phyloP scores from a whole-genome alignment of 1,140 invertebrate genomes.

The Gonatopus flavifemur region DNA sequence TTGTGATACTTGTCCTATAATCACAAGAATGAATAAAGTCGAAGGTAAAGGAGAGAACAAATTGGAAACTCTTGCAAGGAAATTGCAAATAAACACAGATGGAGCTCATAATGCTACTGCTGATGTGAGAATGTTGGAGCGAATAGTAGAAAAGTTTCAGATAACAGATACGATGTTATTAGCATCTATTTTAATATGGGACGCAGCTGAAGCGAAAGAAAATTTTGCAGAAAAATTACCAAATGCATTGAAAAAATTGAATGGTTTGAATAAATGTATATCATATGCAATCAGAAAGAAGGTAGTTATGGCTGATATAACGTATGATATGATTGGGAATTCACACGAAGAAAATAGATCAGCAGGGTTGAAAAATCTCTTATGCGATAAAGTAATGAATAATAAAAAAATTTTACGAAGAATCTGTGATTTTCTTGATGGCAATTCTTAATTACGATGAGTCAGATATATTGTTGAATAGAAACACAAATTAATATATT shows the following conservation, averaged over 20 bases:
- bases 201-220: background rate
- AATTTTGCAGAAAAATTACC: background rate
- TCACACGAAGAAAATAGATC: background rate
- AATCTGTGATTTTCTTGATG: background rate
- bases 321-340: background rate
- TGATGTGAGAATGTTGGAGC: background rate
- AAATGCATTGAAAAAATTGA: background rate
- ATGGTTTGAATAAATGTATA: background rate
- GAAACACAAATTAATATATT: background rate
- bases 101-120: background rate
- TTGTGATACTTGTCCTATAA: background rate
- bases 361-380: background rate
- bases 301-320: background rate
- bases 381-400: background rate
- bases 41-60: background rate
- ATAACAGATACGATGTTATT: background rate
- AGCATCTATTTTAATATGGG: background rate
- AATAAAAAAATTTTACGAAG: background rate
- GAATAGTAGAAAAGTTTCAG: background rate
- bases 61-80: background rate
- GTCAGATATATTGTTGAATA: background rate
- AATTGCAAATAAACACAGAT: background rate
- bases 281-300: background rate
- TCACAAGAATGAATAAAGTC: background rate
- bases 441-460: too few relatives aligned